Evolutionary conservation across 2,113 vertebrate species (phyloP), one percentile per base, ranked within the genome.

Genomic region (Psophia crepitans): DNA sequence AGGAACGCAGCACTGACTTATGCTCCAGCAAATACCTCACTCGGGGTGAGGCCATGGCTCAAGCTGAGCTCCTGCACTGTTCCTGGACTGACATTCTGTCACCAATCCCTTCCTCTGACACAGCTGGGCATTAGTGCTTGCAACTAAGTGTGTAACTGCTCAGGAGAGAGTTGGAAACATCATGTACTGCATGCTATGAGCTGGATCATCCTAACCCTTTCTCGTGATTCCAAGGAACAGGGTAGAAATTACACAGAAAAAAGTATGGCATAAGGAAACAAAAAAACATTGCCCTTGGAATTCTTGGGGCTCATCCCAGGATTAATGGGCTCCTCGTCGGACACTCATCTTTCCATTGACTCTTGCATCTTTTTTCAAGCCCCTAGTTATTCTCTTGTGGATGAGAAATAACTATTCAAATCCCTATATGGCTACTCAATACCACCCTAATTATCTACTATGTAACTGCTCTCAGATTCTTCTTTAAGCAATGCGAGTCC

Each of bases 121-220:
- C 0, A 1, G 12, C 0, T 57, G 24, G 15, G 33, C 28, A 24
- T 32, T 14, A 81, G 35, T 39, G 69, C 41, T 64, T 57, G 21
- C 16, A 84, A 63, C 8, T 44, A 57, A 58, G 8, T 16, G 12
- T 43, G n/a, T 27, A 58, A 46, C 35, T 66, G n/a, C 39, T 60
- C 18, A 49, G 53, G 22, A 79, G 9, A 43, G 14, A n/a, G 35
- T 16, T 14, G 24, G 81, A 79, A 74, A 61, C 61, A 22, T n/a
- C 48, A 28, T 4, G 12, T 51, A 16, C 21, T 80, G n/a, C 14
- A 14, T 46, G 35, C 32, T 44, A 9, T 5, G 2, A 75, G 16
- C 5, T n/a, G 11, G 19, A 56, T 37, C 7, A 44, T 44, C 61
- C 54, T 46, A 56, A 46, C 22, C 4, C 21, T 64, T 57, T 74